Conservation (phyloP, 2,888 invertebrate genomes). For the Dasypogon diadema region DNA sequence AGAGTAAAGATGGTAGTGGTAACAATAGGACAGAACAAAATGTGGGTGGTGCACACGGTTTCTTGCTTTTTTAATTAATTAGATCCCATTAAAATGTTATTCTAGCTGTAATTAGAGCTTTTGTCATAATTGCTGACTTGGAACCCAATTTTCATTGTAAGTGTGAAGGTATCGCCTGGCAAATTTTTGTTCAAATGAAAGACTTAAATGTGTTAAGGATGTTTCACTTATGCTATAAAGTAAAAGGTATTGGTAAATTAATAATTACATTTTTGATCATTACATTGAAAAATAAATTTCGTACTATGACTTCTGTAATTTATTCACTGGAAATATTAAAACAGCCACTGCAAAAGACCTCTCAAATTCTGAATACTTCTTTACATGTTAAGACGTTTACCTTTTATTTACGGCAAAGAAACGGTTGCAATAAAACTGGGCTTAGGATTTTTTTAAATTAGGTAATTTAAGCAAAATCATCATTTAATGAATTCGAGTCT, state of each 20-base stretch:
- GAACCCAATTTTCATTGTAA: conserved; percentile 15
- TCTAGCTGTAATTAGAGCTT: conserved; percentile 55
- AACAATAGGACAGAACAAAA: conserved; percentile 31
- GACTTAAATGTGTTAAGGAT: conserved; percentile 10
- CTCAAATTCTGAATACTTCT: no score
- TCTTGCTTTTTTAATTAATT: conserved; percentile 54
- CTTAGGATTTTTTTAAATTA: no score
- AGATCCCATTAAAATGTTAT: conserved; percentile 55
- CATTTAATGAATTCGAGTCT: no score
- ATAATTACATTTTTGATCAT: neutral
- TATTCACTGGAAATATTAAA: no score
- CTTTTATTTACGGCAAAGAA: no score
- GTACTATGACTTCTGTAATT: no score
- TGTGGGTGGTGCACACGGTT: conserved; percentile 18
- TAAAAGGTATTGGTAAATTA: neutral
- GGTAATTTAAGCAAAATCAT: no score
- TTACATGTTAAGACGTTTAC: no score
- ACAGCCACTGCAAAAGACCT: no score
- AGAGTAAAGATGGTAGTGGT: conserved; percentile 14
- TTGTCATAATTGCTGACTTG: conserved; percentile 52
- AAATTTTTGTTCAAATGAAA: conserved; percentile 26
- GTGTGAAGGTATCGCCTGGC: neutral
- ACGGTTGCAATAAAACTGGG: no score
- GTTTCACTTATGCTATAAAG: no score
- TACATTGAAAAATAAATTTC: no score